A percentile compares a stretch with the other conserved stretches of the same genome.
Conservation (phyloP, 2,113 vertebrate species). For the Erinaceus europaeus region DNA sequence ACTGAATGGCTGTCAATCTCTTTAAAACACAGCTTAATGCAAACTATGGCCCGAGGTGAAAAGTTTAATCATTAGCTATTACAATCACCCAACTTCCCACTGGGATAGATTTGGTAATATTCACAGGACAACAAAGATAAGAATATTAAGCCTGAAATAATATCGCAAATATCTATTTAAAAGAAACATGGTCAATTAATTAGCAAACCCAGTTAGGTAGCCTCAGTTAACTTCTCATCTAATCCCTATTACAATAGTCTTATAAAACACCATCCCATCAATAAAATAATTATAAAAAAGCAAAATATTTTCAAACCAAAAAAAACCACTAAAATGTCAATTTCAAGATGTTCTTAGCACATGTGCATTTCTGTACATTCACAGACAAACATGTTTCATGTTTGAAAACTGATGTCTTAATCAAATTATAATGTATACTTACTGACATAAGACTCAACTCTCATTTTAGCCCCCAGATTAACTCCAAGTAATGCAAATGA, state of each 20-base stretch:
- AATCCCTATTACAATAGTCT: no score
- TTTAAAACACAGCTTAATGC: conserved; percentile 60
- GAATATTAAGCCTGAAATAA: conserved; percentile 22
- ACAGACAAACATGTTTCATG: background rate
- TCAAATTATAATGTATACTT: conserved; percentile 31
- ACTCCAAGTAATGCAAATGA: background rate
- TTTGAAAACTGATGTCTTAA: conserved; percentile 11
- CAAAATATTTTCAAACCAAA: no score
- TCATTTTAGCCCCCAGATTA: conserved; percentile 10
- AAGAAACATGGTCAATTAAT: conserved; percentile 19
- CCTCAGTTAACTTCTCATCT: conserved; percentile 10
- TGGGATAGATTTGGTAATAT: conserved; percentile 26
- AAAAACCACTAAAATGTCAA: conserved; percentile 18
- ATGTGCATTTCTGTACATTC: background rate
- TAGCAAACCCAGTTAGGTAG: conserved; percentile 10
- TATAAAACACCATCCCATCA: no score
- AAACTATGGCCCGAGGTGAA: conserved; percentile 57
- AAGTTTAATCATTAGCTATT: conserved; percentile 71
- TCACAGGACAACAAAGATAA: conserved; percentile 42
- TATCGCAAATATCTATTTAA: conserved; percentile 30
- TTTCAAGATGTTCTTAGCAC: conserved; percentile 20
- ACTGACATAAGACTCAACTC: background rate
- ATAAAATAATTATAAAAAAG: no score
- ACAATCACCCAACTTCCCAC: conserved; percentile 43
- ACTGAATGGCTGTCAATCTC: conserved; percentile 72